A percentile compares a stretch with the other conserved stretches of the same genome.
Evolutionary conservation across 1,140 invertebrate genomes (phyloP).

Genomic region (Eubasilissa regina): DNA sequence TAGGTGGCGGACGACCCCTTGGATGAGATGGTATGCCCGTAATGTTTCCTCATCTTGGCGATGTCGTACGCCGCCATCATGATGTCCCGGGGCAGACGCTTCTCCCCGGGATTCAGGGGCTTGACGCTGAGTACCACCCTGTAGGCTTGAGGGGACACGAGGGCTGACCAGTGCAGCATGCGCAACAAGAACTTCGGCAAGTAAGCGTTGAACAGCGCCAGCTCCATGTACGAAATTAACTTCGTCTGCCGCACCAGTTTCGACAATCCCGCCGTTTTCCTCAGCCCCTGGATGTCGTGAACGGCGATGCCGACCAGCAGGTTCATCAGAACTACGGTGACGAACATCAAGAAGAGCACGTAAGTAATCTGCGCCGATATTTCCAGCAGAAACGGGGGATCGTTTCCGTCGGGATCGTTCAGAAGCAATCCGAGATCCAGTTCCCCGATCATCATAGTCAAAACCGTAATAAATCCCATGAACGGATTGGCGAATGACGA

Average conservation of each 20-base stretch:
- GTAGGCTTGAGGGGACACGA: conserved; percentile 84
- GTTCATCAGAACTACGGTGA: conserved; percentile 88
- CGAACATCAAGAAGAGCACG: conserved; percentile 82
- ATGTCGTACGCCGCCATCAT: conserved; percentile 83
- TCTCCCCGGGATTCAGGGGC: conserved; percentile 85
- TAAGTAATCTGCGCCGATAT: conserved; percentile 83
- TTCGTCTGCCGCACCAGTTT: conserved; percentile 86
- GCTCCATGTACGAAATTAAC: conserved; percentile 82
- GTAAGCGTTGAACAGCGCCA: conserved; percentile 80
- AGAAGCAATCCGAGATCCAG: conserved; percentile 80
- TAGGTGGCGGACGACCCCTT: conserved; percentile 74
- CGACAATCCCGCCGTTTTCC: conserved; percentile 83
- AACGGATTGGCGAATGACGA: conserved; percentile 85
- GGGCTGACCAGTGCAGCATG: conserved; percentile 80
- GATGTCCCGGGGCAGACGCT: conserved; percentile 82
- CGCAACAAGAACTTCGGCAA: conserved; percentile 81
- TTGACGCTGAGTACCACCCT: conserved; percentile 84
- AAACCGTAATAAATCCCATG: conserved; percentile 84
- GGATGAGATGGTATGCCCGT: conserved; percentile 77
- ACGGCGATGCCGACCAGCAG: conserved; percentile 86
- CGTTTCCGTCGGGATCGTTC: conserved; percentile 76
- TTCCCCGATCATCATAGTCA: conserved; percentile 94
- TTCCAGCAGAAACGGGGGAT: conserved; percentile 76
- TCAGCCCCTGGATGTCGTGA: conserved; percentile 84
- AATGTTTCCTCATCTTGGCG: conserved; percentile 80